These are phyloP conservation scores for Cassiopea andromeda DNA, from an alignment of 30 jellyfish, hydroid and myxozoan genomes.

Conservation along the genomic window DNA sequence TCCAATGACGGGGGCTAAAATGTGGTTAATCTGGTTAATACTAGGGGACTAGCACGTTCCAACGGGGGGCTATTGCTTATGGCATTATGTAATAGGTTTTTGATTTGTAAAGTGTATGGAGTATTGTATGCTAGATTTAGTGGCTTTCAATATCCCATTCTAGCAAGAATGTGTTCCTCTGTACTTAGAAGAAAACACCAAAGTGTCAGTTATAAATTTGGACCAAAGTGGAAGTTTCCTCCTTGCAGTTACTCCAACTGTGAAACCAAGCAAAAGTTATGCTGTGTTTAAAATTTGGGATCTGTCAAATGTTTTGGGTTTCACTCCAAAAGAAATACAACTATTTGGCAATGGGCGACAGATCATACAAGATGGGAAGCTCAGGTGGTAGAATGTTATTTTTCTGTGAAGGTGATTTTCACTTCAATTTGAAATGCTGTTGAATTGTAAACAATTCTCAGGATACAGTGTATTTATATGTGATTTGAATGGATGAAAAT, in stretches of 20 bases:
- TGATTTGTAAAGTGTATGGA: too few species aligned
- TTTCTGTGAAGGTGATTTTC: background rate
- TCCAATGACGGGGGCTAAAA: too few species aligned
- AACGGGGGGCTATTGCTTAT: too few species aligned
- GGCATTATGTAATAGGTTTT: too few species aligned
- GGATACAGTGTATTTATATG: background rate
- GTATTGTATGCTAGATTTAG: too few species aligned
- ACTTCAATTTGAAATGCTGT: background rate
- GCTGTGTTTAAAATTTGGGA: conserved; percentile 75
- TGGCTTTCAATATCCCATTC: background rate
- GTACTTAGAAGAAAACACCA: conserved; percentile 75
- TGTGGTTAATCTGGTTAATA: too few species aligned
- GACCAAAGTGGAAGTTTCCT: conserved; percentile 58
- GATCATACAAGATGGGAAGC: conserved; percentile 68
- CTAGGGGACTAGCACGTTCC: too few species aligned
- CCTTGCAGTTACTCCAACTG: conserved; percentile 69
- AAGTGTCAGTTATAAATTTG: conserved; percentile 41
- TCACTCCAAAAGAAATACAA: conserved; percentile 84
- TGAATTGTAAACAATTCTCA: background rate
- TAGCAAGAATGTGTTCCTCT: conserved; percentile 88
- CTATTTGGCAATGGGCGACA: conserved; percentile 39
- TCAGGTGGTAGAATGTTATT: conserved; percentile 26
- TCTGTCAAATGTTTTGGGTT: conserved; percentile 63
- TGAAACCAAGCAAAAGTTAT: conserved; percentile 41
- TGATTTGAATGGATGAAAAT: background rate